These are phyloP conservation scores for Enteromius trimaculatus DNA, from an alignment of 2,797 vertebrate species.

Conservation along the genomic window DNA sequence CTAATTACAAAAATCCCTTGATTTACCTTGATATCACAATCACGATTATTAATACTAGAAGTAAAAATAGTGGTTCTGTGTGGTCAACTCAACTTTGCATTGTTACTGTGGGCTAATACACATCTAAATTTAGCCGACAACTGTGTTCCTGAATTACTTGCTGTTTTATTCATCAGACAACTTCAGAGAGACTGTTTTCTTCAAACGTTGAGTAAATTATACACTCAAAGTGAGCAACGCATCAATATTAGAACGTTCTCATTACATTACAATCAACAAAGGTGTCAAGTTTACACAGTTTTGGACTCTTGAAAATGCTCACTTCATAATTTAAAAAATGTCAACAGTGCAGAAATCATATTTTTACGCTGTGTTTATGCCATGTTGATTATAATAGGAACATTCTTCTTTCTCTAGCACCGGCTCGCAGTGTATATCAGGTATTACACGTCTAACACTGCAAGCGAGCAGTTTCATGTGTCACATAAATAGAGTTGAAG, in stretches of 20 bases:
- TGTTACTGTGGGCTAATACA: background rate
- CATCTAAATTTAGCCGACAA: slow-evolving; percentile 19
- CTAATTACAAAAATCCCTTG: background rate
- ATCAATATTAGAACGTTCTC: slow-evolving; percentile 16
- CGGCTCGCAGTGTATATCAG: slow-evolving; percentile 40
- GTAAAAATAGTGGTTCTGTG: slow-evolving; percentile 23
- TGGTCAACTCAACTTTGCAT: background rate
- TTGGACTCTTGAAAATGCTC: slow-evolving; percentile 6
- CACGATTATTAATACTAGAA: background rate
- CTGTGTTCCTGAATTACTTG: slow-evolving; percentile 11
- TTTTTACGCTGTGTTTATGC: slow-evolving; percentile 37
- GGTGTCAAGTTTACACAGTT: slow-evolving; percentile 28
- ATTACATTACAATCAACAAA: slow-evolving; percentile 17
- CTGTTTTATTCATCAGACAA: slow-evolving; percentile 24
- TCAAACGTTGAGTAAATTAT: slow-evolving; percentile 19
- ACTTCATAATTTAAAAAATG: slow-evolving; percentile 13
- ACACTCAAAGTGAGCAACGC: background rate
- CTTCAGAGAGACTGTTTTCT: slow-evolving; percentile 20
- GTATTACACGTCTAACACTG: background rate
- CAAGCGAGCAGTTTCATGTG: slow-evolving; percentile 1
- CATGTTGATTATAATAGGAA: slow-evolving; percentile 46
- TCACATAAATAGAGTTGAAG: background rate
- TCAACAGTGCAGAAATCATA: slow-evolving; percentile 42
- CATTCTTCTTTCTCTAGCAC: slow-evolving; percentile 46
- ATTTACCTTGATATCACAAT: slow-evolving; percentile 20